phyloP scores from a whole-genome alignment of 53 echinoderm and acorn worm species.

The Luidia sarsii region DNA sequence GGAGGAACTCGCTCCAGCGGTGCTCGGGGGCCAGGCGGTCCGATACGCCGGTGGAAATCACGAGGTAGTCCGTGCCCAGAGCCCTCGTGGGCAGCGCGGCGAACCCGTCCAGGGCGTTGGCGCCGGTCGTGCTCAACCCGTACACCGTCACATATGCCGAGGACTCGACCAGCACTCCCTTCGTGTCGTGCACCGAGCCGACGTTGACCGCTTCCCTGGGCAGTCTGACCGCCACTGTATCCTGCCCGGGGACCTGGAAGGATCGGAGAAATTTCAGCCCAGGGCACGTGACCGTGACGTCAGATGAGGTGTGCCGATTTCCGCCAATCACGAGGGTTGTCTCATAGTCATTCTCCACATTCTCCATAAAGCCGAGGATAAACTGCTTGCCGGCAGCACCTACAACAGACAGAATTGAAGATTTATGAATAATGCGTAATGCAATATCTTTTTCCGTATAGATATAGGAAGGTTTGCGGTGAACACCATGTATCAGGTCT shows the following conservation, averaged over 20 bases:
- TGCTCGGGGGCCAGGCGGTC: slow-evolving; percentile 53
- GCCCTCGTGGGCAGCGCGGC: slow-evolving; percentile 71
- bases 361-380: slow-evolving; percentile 83
- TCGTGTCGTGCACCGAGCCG: slow-evolving; percentile 2
- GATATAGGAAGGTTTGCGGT: too few species aligned
- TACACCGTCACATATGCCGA: slow-evolving; percentile 21
- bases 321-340: slow-evolving; percentile 71
- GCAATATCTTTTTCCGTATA: too few species aligned
- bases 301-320: slow-evolving; percentile 49
- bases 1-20: slow-evolving; percentile 81
- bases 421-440: too few species aligned
- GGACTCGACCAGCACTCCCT: slow-evolving; percentile 49
- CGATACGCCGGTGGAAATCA: slow-evolving; percentile 70
- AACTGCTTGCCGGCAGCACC: slow-evolving; percentile 68
- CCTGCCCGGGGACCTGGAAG: not conserved
- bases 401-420: not conserved
- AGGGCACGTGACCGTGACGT: slow-evolving; percentile 66
- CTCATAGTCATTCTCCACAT: slow-evolving; percentile 34
- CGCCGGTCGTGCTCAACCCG: slow-evolving; percentile 63
- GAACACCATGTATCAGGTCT: too few species aligned
- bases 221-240: not conserved
- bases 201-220: not conserved
- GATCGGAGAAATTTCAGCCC: slow-evolving; percentile 19
- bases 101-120: slow-evolving; percentile 80
- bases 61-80: slow-evolving; percentile 76